Evolutionary conservation across 2,888 invertebrate genomes (phyloP).

Genomic region (Poecilus cupreus): DNA sequence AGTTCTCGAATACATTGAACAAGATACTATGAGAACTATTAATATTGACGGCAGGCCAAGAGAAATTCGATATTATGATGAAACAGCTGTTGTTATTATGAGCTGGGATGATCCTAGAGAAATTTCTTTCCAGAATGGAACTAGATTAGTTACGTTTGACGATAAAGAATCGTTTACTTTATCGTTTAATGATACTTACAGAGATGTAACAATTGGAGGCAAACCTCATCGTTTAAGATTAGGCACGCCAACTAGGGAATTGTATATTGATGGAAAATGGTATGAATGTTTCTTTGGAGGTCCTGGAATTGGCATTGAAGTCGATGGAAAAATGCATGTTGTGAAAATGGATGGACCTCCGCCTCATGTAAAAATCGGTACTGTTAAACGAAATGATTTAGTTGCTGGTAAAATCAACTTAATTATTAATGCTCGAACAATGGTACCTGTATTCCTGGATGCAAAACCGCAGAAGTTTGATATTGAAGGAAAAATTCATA

Average conservation of each 20-base stretch:
- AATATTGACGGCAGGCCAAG: slow-evolving; percentile 87
- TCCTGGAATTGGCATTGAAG: slow-evolving; percentile 85
- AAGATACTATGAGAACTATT: slow-evolving; percentile 85
- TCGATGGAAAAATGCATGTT: slow-evolving; percentile 85
- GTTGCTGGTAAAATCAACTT: slow-evolving; percentile 90
- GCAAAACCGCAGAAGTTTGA: slow-evolving; percentile 87
- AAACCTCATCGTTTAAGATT: slow-evolving; percentile 86
- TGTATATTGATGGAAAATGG: slow-evolving; percentile 91
- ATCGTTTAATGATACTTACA: slow-evolving; percentile 81
- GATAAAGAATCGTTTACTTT: slow-evolving; percentile 82
- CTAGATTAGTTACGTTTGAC: slow-evolving; percentile 83
- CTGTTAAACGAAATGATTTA: slow-evolving; percentile 84
- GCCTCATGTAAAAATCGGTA: slow-evolving; percentile 94
- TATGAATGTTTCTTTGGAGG: slow-evolving; percentile 96
- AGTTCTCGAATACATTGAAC: slow-evolving; percentile 75
- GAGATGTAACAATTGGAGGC: slow-evolving; percentile 84
- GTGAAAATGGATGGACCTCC: slow-evolving; percentile 92
- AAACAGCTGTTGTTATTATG: slow-evolving; percentile 88
- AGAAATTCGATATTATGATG: slow-evolving; percentile 90
- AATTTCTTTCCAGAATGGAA: slow-evolving; percentile 89
- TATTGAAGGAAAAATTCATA: slow-evolving; percentile 82
- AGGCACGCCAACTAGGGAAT: slow-evolving; percentile 93
- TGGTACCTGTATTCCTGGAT: slow-evolving; percentile 88
- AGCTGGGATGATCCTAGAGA: slow-evolving; percentile 91
- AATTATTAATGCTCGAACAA: slow-evolving; percentile 86